phyloP scores from a whole-genome alignment of 2,888 invertebrate species.

The Strigamia maritima region DNA sequence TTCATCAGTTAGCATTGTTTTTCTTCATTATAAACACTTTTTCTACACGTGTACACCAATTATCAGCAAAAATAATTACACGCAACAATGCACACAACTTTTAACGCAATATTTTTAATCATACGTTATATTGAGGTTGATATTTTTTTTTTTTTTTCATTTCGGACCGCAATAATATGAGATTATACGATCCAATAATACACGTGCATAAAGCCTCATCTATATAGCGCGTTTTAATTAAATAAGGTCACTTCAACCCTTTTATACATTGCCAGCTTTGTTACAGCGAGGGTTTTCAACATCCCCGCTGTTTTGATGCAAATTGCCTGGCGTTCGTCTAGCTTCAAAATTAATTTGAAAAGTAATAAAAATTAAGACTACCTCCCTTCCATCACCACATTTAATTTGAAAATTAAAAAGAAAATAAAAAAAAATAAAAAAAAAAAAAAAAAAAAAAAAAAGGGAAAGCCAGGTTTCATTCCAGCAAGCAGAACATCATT shows the following conservation, averaged over 20 bases:
- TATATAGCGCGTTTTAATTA: not conserved
- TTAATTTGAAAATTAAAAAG: slow-evolving; percentile 20
- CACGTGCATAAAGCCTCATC: not conserved
- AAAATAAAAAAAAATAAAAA: no score
- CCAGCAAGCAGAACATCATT: slow-evolving; percentile 21
- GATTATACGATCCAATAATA: not conserved
- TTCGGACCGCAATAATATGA: not conserved
- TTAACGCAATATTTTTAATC: not conserved
- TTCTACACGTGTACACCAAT: not conserved
- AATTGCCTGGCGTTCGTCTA: slow-evolving; percentile 24
- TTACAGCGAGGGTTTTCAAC: not conserved
- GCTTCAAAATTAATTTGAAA: slow-evolving; percentile 28
- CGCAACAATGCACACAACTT: not conserved
- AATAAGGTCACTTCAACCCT: slow-evolving; percentile 17
- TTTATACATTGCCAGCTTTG: not conserved
- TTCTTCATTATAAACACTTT: not conserved
- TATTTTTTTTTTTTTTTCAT: not conserved
- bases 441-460: not conserved
- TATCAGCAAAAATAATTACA: not conserved
- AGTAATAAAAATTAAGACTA: slow-evolving; percentile 21
- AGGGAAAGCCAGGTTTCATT: slow-evolving; percentile 2
- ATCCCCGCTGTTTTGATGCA: slow-evolving; percentile 23
- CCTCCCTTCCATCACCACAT: slow-evolving; percentile 15
- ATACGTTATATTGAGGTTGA: not conserved
- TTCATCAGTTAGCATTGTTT: not conserved